Conservation (phyloP, 1,140 invertebrate species). For the Bombus confusus region DNA sequence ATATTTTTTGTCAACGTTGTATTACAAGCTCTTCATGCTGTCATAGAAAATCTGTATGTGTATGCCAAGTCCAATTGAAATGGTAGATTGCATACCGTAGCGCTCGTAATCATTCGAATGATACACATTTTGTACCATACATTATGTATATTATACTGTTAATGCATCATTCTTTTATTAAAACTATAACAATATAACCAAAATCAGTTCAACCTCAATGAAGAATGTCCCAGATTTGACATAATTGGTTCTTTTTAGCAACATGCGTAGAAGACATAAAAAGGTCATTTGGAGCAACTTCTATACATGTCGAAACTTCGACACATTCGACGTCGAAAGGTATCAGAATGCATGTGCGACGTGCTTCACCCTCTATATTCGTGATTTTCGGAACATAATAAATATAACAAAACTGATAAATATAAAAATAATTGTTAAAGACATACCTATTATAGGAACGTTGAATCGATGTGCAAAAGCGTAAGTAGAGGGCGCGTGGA, state of each 20-base stretch:
- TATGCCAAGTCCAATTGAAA: too few relatives aligned
- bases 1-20: too few relatives aligned
- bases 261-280: fast-evolving
- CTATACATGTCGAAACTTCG: fast-evolving
- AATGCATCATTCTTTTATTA: too few relatives aligned
- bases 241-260: fast-evolving
- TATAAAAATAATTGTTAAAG: not conserved
- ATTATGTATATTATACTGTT: too few relatives aligned
- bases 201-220: fast-evolving
- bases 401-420: too few relatives aligned
- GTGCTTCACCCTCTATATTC: too few relatives aligned
- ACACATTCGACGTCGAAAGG: fast-evolving
- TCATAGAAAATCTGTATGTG: too few relatives aligned
- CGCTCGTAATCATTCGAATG: too few relatives aligned
- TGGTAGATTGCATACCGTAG: fast-evolving
- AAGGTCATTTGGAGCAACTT: fast-evolving
- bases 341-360: fast-evolving
- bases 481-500: constrained; percentile 7
- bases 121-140: fast-evolving
- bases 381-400: too few relatives aligned
- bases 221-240: fast-evolving
- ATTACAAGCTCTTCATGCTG: fast-evolving
- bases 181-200: too few relatives aligned
- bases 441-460: constrained; percentile 67
- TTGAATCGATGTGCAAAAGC: constrained; percentile 63